Conservation (phyloP, 2,797 vertebrate species). For the Buceros bicornis region DNA sequence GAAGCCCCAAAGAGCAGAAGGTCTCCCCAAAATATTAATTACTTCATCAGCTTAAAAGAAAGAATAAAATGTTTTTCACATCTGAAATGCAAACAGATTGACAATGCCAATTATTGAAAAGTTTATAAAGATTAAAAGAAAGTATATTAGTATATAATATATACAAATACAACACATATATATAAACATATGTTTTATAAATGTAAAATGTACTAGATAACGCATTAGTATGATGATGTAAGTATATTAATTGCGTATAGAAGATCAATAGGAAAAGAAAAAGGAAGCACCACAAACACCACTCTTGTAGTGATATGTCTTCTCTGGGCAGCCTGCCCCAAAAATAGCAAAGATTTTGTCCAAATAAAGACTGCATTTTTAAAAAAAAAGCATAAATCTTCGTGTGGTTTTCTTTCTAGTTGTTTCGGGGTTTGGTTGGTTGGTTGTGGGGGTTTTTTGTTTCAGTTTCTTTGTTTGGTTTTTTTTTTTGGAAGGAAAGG, state of each 20-base stretch:
- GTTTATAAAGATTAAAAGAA: not conserved
- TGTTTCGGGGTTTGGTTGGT: not conserved
- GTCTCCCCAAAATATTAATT: not conserved
- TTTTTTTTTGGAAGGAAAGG: not conserved
- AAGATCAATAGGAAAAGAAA: not conserved
- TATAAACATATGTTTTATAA: too few species aligned
- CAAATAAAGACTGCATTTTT: not conserved
- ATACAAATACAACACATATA: too few species aligned
- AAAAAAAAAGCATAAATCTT: not conserved
- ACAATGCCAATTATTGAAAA: not conserved
- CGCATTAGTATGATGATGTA: too few species aligned
- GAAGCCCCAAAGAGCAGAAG: not conserved
- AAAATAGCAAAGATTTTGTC: not conserved
- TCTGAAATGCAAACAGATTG: not conserved
- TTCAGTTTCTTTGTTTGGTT: not conserved
- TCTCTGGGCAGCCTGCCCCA: not conserved
- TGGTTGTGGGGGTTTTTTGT: not conserved
- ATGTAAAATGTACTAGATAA: too few species aligned
- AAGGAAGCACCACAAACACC: not conserved
- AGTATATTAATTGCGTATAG: not conserved
- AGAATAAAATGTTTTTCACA: not conserved
- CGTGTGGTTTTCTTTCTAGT: not conserved
- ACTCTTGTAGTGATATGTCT: not conserved
- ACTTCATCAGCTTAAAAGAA: not conserved
- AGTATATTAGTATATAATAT: not conserved